Percentiles rank a stretch among this genome's conserved stretches.
Conservation (phyloP, 2,797 vertebrate species). For the Sebastes nivosus region DNA sequence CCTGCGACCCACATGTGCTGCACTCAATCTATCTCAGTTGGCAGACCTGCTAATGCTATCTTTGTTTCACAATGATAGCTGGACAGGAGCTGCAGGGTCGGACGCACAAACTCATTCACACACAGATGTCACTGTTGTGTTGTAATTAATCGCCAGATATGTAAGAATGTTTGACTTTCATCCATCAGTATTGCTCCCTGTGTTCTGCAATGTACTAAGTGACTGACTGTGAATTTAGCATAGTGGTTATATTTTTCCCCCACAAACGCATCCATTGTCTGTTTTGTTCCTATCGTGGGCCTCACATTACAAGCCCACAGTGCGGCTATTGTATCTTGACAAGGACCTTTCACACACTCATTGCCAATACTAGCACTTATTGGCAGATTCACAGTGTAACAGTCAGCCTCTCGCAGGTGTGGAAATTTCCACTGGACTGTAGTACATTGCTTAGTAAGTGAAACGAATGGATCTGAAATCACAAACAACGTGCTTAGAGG, state of each 20-base stretch:
- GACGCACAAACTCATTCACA: background rate
- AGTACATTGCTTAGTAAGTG: background rate
- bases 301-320: slow-evolving; percentile 79
- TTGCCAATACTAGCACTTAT: slow-evolving; percentile 63
- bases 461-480: slow-evolving; percentile 3
- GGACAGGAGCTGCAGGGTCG: background rate
- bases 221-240: slow-evolving; percentile 58
- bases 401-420: slow-evolving; percentile 57
- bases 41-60: background rate
- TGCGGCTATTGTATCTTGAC: slow-evolving; percentile 76
- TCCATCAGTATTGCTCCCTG: background rate
- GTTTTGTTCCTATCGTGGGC: slow-evolving; percentile 69
- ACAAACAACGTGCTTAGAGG: background rate
- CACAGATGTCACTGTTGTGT: background rate
- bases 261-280: slow-evolving; percentile 76
- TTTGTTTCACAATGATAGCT: slow-evolving; percentile 10
- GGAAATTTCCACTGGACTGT: slow-evolving; percentile 64
- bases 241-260: slow-evolving; percentile 49
- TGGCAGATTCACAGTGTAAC: slow-evolving; percentile 53
- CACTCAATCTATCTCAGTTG: slow-evolving; percentile 2
- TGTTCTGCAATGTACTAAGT: slow-evolving; percentile 34
- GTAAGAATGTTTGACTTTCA: background rate
- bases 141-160: background rate
- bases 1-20: slow-evolving; percentile 47
- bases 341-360: slow-evolving; percentile 72